A percentile compares a stretch with the other conserved stretches of the same genome.
These are phyloP conservation scores for Cosmorhoe ocellata DNA, from an alignment of 2,888 invertebrate species.

Conservation along the genomic window DNA sequence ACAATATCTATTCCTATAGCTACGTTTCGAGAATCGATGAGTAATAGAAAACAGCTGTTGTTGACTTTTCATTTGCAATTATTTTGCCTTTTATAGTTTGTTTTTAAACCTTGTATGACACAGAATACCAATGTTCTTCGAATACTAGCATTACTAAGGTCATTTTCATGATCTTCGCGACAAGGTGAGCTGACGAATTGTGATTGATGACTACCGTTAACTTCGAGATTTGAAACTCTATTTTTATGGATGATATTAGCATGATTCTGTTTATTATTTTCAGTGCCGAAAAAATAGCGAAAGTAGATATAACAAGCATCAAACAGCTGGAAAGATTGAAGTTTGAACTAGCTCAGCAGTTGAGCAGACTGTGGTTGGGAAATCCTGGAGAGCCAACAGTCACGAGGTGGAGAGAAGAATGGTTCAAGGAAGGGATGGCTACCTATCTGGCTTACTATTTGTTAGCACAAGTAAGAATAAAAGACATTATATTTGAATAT, in stretches of 20 bases:
- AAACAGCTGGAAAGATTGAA: constrained; percentile 61
- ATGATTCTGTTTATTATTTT: no score
- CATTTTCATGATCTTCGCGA: no score
- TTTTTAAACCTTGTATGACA: no score
- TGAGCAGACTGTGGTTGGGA: constrained; percentile 70
- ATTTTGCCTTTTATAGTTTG: no score
- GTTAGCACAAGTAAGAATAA: constrained; percentile 55
- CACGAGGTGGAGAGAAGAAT: constrained; percentile 71
- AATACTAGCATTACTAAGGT: no score
- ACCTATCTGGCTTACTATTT: constrained; percentile 70
- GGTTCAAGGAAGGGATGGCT: constrained; percentile 76
- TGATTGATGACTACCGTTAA: no score
- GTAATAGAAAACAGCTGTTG: constrained; percentile 12
- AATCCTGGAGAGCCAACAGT: constrained; percentile 65
- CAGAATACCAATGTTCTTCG: no score
- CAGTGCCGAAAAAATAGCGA: constrained; percentile 57
- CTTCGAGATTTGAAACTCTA: no score
- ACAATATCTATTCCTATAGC: constrained; percentile 1
- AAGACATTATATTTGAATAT: not conserved
- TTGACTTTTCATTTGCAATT: constrained; percentile 5
- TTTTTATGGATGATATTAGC: no score
- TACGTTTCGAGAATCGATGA: constrained; percentile 3
- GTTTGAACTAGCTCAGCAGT: constrained; percentile 67
- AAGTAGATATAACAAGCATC: constrained; percentile 57
- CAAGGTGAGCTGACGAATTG: no score